These are phyloP conservation scores for Coptotermes formosanus DNA, from an alignment of 1,140 invertebrate genomes.

Conservation along the genomic window DNA sequence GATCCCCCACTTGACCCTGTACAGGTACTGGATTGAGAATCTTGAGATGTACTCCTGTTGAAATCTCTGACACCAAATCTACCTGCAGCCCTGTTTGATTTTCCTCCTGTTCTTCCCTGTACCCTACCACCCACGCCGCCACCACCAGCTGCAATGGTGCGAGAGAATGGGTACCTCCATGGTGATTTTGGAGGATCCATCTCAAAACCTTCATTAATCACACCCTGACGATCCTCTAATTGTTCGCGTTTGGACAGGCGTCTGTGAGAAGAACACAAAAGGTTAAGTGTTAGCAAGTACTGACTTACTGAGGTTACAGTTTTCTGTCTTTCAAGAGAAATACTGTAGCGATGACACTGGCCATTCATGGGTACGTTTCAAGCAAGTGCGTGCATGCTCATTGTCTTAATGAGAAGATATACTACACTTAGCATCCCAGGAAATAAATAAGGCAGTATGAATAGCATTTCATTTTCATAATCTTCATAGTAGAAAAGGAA, in stretches of 20 bases:
- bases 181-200: constrained; percentile 58
- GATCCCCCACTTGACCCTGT: constrained; percentile 35
- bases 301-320: too few species aligned
- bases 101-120: background rate
- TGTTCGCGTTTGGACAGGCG: constrained; percentile 56
- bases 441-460: too few species aligned
- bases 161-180: constrained; percentile 55
- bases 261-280: constrained; percentile 41
- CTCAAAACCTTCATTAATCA: constrained; percentile 60
- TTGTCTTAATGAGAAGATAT: too few species aligned
- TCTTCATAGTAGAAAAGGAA: too few species aligned
- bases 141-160: constrained; percentile 26
- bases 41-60: constrained; percentile 8
- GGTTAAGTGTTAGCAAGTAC: too few species aligned
- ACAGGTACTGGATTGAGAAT: background rate
- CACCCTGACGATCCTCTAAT: constrained; percentile 44
- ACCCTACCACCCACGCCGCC: background rate
- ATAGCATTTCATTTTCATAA: too few species aligned
- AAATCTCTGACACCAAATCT: background rate
- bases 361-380: too few species aligned
- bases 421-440: too few species aligned
- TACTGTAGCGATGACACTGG: too few species aligned
- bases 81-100: background rate
- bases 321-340: too few species aligned
- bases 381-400: too few species aligned